Base-by-base conservation (phyloP, 2,797 vertebrate genomes). In the Hapalemur alaotrensis region DNA sequence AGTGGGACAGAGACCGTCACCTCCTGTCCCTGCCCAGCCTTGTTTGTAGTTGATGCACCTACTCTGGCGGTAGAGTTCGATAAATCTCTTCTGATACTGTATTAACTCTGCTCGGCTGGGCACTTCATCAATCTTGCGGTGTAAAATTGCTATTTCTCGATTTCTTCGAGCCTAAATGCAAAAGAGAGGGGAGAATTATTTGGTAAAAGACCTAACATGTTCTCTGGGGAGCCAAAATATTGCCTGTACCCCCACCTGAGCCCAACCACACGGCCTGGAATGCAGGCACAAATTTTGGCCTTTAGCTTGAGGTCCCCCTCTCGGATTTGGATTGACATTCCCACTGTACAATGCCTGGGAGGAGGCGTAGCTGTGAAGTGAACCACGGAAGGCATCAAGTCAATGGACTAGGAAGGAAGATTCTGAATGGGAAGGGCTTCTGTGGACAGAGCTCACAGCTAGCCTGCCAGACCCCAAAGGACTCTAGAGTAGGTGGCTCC, bases 11-110 rank as follows among this genome's bases (percentile, higher is more conserved):
- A 70, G 59, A 22, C 85, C 41, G 57, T n/a, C 4, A 18, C 13
- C 35, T 50, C 43, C 17, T 6, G 10, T 10, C 65, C 69, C 96
- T 95, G 91, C 65, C 86, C 65, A 96, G 90, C 89, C 63, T 80
- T 57, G 70, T 32, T 72, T 81, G 90, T 91, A 78, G 89, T 89
- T 67, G 92, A 98, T 96, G 98, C 98, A 99, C 98, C 92, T 98
- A 99, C 99, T 99, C 98, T 99, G 99, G 97, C 99, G 99, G 98
- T 99, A 99, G 92, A 99, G 99, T 98, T 99, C 99, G 94, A 99
- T 99, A 98, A 99, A 99, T 97, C 99, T 99, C 99, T 99, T 99
- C 99, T 99, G 99, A 98, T 99, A 99, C 98, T 99, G 99, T 69
- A 99, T 99, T 91, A 99, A 99, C 98, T 99, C 99, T 1, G 99